These are phyloP conservation scores for Agrochola lota DNA, from an alignment of 2,888 invertebrate genomes.

Conservation along the genomic window DNA sequence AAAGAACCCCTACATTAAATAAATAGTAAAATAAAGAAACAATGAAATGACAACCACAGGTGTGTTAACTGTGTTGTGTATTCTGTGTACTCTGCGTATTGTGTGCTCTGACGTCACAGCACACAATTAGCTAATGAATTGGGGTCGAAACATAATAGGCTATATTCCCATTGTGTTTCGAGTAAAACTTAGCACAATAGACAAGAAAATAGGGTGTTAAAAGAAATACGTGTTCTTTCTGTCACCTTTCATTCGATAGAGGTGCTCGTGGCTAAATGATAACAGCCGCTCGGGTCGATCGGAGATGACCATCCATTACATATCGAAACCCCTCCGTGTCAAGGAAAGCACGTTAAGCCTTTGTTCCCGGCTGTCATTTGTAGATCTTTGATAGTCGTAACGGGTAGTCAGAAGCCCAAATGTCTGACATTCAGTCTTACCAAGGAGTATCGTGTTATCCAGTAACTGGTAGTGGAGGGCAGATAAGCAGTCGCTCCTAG, in stretches of 20 bases:
- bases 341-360: too few relatives aligned
- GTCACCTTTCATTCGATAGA: slow-evolving; percentile 19
- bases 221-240: neutral
- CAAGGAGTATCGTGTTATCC: too few relatives aligned
- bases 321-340: too few relatives aligned
- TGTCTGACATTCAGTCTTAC: too few relatives aligned
- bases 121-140: slow-evolving; percentile 58
- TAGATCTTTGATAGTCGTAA: too few relatives aligned
- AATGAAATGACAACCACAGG: slow-evolving; percentile 42
- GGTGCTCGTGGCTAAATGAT: too few relatives aligned
- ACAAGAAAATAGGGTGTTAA: neutral
- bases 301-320: too few relatives aligned
- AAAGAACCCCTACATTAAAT: neutral
- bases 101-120: slow-evolving; percentile 28
- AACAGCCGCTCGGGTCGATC: too few relatives aligned
- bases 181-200: slow-evolving; percentile 31
- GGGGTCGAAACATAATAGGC: slow-evolving; percentile 44
- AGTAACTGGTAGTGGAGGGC: too few relatives aligned
- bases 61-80: slow-evolving; percentile 17
- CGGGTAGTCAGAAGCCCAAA: too few relatives aligned
- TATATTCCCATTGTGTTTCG: slow-evolving; percentile 19
- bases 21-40: slow-evolving; percentile 13
- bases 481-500: too few relatives aligned
- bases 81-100: neutral
- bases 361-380: too few relatives aligned